Evolutionary conservation across 2,888 invertebrate genomes (phyloP).

Genomic region (Aelia acuminata): DNA sequence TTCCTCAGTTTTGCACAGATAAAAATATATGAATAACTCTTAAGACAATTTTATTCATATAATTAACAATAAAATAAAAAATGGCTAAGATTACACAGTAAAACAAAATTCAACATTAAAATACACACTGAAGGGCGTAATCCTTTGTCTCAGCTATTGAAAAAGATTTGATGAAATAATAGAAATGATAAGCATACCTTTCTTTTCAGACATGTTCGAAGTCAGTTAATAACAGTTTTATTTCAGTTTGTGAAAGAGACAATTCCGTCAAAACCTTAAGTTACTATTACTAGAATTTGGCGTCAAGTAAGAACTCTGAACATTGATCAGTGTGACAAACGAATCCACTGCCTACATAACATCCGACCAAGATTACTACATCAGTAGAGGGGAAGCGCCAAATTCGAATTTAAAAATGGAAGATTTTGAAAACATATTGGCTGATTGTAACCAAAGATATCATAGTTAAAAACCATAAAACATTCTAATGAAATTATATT

Average conservation of each 20-base stretch:
- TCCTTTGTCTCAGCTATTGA: conserved; percentile 52
- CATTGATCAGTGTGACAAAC: conserved; percentile 59
- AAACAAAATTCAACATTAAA: conserved; percentile 53
- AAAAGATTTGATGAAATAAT: conserved; percentile 57
- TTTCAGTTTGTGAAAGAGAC: conserved; percentile 11
- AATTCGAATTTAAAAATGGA: conserved; percentile 35
- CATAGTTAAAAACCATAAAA: not conserved
- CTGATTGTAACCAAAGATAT: not conserved
- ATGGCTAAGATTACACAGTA: not conserved
- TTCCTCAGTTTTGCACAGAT: conserved; percentile 33
- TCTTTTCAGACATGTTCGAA: conserved; percentile 72
- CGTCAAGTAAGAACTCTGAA: conserved; percentile 55
- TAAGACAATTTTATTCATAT: conserved; percentile 23
- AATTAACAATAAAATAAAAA: conserved; percentile 29
- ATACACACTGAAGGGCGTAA: conserved; percentile 58
- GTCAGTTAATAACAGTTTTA: conserved; percentile 36
- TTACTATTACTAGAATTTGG: conserved; percentile 53
- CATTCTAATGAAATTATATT: too few relatives aligned
- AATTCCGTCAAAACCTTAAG: conserved; percentile 15
- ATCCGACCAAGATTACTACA: conserved; percentile 32
- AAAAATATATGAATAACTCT: not conserved
- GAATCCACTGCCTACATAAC: conserved; percentile 58
- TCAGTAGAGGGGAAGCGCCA: not conserved
- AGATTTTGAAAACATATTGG: not conserved
- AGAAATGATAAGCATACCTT: conserved; percentile 71